Evolutionary conservation across 1,140 invertebrate genomes (phyloP).

Genomic region (Asbolus verrucosus): DNA sequence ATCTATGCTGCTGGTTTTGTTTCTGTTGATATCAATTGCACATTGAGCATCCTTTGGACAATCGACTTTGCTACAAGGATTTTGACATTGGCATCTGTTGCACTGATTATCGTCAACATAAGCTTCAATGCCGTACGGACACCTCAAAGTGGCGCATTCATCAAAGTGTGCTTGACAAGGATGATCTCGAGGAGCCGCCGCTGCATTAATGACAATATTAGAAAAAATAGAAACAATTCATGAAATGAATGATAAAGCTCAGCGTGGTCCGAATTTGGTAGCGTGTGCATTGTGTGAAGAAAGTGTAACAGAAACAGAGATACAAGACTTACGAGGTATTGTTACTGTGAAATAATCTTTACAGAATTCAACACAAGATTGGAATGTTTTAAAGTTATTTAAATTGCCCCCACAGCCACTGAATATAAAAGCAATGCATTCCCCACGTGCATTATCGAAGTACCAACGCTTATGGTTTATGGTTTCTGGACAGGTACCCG

Average conservation of each 20-base stretch:
- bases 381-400: conserved; percentile 82
- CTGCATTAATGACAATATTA: too few species aligned
- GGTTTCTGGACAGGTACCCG: conserved; percentile 80
- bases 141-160: conserved; percentile 73
- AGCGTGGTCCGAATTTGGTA: conserved; percentile 5
- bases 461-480: conserved; percentile 78
- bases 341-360: conserved; percentile 65
- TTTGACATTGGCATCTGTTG: conserved; percentile 79
- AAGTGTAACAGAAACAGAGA: conserved; percentile 5
- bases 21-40: conserved; percentile 70
- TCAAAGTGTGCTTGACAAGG: conserved; percentile 70
- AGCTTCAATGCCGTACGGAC: conserved; percentile 82
- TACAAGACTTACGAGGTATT: conserved; percentile 65
- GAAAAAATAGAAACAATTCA: conserved; percentile 4
- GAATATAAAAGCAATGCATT: conserved; percentile 83
- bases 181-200: conserved; percentile 52
- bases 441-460: conserved; percentile 79
- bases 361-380: conserved; percentile 75
- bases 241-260: conserved; percentile 21
- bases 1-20: conserved; percentile 63
- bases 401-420: conserved; percentile 84
- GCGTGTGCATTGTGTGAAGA: conserved; percentile 18
- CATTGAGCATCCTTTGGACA: conserved; percentile 78
- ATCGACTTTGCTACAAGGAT: conserved; percentile 76
- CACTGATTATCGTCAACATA: conserved; percentile 75